Percentiles rank a stretch among this genome's conserved stretches.
Conservation (phyloP, 2,113 vertebrate genomes). For the Coptodon bakossiorum region DNA sequence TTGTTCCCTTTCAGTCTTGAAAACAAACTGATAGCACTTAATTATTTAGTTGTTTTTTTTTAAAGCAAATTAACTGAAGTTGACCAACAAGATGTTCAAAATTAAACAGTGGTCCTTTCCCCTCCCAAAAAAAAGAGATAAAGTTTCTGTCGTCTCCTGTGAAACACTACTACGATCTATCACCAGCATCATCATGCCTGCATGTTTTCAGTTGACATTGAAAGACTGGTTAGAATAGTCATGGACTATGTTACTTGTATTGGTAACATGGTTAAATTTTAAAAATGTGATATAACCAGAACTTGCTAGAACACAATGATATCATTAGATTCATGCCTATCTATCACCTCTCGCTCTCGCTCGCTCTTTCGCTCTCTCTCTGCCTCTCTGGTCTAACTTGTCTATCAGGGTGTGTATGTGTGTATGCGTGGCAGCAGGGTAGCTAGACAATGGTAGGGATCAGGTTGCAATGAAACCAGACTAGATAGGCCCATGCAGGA, state of each 20-base stretch:
- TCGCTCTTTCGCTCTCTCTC: not conserved
- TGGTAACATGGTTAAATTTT: not conserved
- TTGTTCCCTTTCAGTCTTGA: not conserved
- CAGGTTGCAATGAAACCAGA: slow-evolving; percentile 54
- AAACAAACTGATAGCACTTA: not conserved
- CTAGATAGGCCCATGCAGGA: not conserved
- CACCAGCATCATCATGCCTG: not conserved
- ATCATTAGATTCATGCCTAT: not conserved
- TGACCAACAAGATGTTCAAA: not conserved
- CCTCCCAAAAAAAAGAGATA: not conserved
- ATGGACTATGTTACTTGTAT: not conserved
- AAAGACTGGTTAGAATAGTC: not conserved
- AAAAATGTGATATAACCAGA: not conserved
- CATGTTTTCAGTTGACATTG: not conserved
- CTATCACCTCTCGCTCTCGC: not conserved
- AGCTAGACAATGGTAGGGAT: slow-evolving; percentile 34
- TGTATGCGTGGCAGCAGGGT: not conserved
- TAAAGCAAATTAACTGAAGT: not conserved
- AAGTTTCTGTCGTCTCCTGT: not conserved
- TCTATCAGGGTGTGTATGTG: slow-evolving; percentile 10
- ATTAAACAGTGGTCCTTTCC: not conserved
- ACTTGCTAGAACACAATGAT: not conserved
- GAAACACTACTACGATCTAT: not conserved
- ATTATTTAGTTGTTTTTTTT: rapidly evolving
- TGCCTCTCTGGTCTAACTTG: slow-evolving; percentile 22